Evolutionary conservation across 2,113 vertebrate species (phyloP).

Genomic region (Siniperca chuatsi): DNA sequence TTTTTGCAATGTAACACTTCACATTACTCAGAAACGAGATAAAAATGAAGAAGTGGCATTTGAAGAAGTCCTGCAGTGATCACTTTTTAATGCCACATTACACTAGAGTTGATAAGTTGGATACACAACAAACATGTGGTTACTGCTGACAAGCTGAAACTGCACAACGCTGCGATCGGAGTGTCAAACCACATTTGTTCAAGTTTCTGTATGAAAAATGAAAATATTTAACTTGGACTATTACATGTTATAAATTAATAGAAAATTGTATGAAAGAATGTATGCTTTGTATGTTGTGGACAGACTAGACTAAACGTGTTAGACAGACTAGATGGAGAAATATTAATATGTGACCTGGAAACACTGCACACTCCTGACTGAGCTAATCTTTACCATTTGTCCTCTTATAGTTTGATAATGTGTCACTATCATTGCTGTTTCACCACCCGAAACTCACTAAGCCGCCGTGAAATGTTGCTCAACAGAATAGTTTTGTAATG

Average conservation of each 20-base stretch:
- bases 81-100: neutral
- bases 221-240: no score
- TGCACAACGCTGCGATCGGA: neutral
- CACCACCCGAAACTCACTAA: slow-evolving; percentile 12
- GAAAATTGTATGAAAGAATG: neutral
- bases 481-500: slow-evolving; percentile 28
- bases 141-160: neutral
- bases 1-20: neutral
- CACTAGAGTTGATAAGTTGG: neutral
- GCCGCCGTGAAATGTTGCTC: slow-evolving; percentile 22
- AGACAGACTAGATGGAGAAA: slow-evolving; percentile 1
- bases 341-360: slow-evolving; percentile 8
- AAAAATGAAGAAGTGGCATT: slow-evolving; percentile 58
- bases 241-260: neutral
- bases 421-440: slow-evolving; percentile 38
- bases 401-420: slow-evolving; percentile 43
- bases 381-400: slow-evolving; percentile 45
- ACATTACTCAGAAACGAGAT: slow-evolving; percentile 15
- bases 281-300: neutral
- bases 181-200: neutral
- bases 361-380: neutral
- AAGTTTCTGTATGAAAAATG: neutral
- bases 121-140: neutral
- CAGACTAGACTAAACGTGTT: neutral
- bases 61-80: slow-evolving; percentile 26